Evolutionary conservation across 2,797 vertebrate species (phyloP).

Genomic region (Potorous gilbertii): DNA sequence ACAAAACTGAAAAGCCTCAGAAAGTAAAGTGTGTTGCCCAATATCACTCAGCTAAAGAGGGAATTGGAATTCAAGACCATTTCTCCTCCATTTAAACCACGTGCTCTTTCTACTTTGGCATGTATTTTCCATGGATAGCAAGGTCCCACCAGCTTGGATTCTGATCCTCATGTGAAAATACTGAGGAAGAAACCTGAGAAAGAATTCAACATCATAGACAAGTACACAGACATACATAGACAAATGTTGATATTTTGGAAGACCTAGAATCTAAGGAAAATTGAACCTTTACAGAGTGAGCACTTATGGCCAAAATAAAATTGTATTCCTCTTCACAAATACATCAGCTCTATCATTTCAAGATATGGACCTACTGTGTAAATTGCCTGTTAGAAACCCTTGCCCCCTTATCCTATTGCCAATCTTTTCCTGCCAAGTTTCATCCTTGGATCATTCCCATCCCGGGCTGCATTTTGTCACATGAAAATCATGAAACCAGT

Average conservation of each 20-base stretch:
- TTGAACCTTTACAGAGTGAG: neutral
- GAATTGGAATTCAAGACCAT: slow-evolving; percentile 43
- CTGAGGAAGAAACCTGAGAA: slow-evolving; percentile 12
- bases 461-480: neutral
- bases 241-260: neutral
- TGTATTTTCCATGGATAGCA: slow-evolving; percentile 34
- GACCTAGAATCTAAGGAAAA: neutral
- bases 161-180: slow-evolving; percentile 26
- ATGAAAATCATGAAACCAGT: neutral
- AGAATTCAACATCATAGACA: slow-evolving; percentile 44
- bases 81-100: slow-evolving; percentile 44
- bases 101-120: slow-evolving; percentile 26
- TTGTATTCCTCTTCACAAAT: neutral
- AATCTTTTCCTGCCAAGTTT: neutral
- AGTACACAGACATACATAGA: neutral
- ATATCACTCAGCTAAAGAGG: neutral
- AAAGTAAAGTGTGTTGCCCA: neutral
- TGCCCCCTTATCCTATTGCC: neutral
- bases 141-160: slow-evolving; percentile 31
- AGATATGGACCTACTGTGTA: neutral
- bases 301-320: neutral
- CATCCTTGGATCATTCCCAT: neutral
- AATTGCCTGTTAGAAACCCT: neutral
- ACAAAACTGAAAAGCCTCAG: neutral
- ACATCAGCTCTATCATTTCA: neutral